Evolutionary conservation across 92 coral and sea anemone species (phyloP), one percentile per base, ranked within the genome.

Genomic region (Umimayanthus kanabou): DNA sequence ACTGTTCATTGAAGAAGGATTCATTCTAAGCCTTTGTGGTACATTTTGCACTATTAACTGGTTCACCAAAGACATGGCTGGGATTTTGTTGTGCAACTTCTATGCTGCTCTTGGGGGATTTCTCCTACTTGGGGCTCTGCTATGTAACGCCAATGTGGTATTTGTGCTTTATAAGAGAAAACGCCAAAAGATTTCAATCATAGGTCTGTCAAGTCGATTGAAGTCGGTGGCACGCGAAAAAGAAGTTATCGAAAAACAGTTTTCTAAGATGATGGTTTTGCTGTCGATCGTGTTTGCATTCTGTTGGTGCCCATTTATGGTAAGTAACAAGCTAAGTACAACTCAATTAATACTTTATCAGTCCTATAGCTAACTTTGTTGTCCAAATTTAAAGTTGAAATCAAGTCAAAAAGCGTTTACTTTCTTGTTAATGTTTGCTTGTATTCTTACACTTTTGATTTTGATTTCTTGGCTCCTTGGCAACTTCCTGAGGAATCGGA

Each of bases 11-110:
- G 18, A 65, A 42, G 85, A 81, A 20, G 76, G 85, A 5, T 81
- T 81, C 42, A 26, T 81, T 37, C 26, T 66, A 43, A 81, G 85
- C 26, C 18, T 81, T 39, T 81, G 85, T 2, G 76, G 76, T 37
- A 81, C 76, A 22, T 81, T 81, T 81, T 81, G 85, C 39, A 81
- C 76, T 18, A 39, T 81, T 39, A 81, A 81, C 47, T 81, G 85
- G 85, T 81, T 42, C 10, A 57, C 85, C 29, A n/a, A 39, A 43
- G 70, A 81, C 85, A 81, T 76, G 15, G 39, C 76, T 66, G 57
- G 50, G 4, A 42, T 81, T 10, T 37, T 69, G 15, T 39, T 65
- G 73, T 39, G 85, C 76, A 64, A 39, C 23, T 64, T 81, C 20
- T 81, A 81, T 66, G 76, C 85, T 2, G 76, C 18, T 39, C 53